Evolutionary conservation across 2,113 vertebrate genomes (phyloP).

Genomic region (Cochlearius cochlearius): DNA sequence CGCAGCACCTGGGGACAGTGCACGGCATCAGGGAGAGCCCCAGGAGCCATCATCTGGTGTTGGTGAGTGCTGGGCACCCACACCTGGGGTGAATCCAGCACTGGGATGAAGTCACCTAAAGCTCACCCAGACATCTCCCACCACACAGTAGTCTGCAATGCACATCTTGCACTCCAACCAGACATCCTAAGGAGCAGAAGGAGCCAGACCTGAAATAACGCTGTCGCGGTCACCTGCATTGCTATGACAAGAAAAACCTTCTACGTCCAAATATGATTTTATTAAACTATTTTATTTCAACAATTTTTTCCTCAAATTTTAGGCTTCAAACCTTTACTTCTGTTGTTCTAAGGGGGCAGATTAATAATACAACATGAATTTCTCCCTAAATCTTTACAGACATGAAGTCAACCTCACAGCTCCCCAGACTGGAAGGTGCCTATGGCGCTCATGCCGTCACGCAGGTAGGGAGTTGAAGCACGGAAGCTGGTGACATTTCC

Average conservation of each 20-base stretch:
- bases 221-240: not conserved
- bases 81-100: not conserved
- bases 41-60: not conserved
- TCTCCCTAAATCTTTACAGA: not conserved
- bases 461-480: not conserved
- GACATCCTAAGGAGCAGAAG: not conserved
- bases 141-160: not conserved
- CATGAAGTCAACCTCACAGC: not conserved
- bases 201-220: not conserved
- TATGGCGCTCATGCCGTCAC: not conserved
- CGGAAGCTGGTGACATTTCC: not conserved
- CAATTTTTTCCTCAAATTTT: not conserved
- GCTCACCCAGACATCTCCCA: not conserved
- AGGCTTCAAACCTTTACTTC: not conserved
- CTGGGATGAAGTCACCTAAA: not conserved
- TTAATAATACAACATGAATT: not conserved
- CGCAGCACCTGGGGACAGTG: fast-evolving
- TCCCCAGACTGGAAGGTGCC: not conserved
- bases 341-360: not conserved
- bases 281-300: not conserved
- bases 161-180: not conserved
- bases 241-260: not conserved
- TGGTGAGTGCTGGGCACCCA: not conserved
- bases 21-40: not conserved
- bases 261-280: not conserved